phyloP scores from a whole-genome alignment of 2,113 vertebrate genomes.

The Axis porcinus region DNA sequence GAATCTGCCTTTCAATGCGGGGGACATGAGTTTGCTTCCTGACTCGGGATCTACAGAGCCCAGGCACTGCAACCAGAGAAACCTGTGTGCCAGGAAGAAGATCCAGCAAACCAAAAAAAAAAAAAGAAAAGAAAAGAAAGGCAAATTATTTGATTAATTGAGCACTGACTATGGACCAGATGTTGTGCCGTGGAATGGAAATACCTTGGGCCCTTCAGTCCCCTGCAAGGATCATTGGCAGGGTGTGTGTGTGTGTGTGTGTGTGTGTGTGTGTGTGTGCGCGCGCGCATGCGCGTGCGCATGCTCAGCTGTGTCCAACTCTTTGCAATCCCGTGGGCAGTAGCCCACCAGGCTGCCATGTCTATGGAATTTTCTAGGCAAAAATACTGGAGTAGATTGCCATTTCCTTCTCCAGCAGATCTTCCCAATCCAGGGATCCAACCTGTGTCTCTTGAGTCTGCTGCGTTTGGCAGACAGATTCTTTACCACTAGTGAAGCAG shows the following conservation, averaged over 20 bases:
- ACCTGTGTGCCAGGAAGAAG: neutral
- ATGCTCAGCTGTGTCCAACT: neutral
- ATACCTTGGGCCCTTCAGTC: neutral
- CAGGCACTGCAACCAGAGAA: neutral
- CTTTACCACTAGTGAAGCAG: neutral
- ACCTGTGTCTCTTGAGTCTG: neutral
- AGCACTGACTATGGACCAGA: neutral
- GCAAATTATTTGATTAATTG: neutral
- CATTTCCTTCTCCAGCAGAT: neutral
- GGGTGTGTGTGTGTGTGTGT: neutral
- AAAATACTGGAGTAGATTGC: neutral
- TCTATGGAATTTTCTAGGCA: neutral
- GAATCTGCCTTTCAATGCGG: neutral
- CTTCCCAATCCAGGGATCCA: neutral
- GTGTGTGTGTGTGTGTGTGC: too few species aligned
- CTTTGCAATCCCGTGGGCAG: neutral
- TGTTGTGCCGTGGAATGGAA: neutral
- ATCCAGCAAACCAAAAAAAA: neutral
- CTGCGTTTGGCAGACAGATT: neutral
- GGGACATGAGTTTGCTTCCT: neutral
- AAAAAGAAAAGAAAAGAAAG: neutral
- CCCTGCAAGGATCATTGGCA: neutral
- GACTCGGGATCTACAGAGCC: neutral
- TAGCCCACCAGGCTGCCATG: neutral
- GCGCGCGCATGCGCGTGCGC: fast-evolving